These are phyloP conservation scores for Oenanthe melanoleuca DNA, from an alignment of 2,113 vertebrate species.

Conservation along the genomic window DNA sequence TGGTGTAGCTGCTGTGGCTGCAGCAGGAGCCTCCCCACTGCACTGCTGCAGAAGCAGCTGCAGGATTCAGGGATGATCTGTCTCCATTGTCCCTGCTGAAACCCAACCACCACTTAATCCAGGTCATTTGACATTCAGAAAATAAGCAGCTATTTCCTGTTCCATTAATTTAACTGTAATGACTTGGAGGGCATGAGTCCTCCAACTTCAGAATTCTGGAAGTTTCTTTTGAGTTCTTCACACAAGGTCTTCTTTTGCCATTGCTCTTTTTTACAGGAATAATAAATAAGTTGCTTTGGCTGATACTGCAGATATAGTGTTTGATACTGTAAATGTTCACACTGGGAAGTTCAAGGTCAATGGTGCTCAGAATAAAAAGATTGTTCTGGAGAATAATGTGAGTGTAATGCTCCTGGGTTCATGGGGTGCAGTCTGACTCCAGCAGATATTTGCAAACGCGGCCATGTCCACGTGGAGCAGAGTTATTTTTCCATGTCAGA, in stretches of 20 bases:
- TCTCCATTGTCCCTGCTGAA: not conserved
- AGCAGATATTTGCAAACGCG: not conserved
- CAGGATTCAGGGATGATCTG: not conserved
- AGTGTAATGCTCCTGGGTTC: not conserved
- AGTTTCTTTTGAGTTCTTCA: not conserved
- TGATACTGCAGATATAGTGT: not conserved
- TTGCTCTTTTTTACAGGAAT: not conserved
- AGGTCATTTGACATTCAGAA: not conserved
- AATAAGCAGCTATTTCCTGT: not conserved
- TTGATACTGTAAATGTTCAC: not conserved
- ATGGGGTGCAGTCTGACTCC: not conserved
- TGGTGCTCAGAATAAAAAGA: not conserved
- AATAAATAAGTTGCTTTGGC: not conserved
- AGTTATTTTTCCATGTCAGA: not conserved
- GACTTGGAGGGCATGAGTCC: not conserved
- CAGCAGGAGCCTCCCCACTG: not conserved
- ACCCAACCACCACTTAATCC: not conserved
- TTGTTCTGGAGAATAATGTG: not conserved
- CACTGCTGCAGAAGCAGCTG: not conserved
- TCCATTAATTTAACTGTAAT: not conserved
- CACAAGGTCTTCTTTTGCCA: not conserved
- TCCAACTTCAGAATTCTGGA: not conserved
- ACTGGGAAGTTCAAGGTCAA: not conserved
- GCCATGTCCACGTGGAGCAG: fast-evolving
- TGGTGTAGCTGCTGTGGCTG: not conserved